Conservation (phyloP, 2,797 vertebrate genomes). For the Acanthornis magna region DNA sequence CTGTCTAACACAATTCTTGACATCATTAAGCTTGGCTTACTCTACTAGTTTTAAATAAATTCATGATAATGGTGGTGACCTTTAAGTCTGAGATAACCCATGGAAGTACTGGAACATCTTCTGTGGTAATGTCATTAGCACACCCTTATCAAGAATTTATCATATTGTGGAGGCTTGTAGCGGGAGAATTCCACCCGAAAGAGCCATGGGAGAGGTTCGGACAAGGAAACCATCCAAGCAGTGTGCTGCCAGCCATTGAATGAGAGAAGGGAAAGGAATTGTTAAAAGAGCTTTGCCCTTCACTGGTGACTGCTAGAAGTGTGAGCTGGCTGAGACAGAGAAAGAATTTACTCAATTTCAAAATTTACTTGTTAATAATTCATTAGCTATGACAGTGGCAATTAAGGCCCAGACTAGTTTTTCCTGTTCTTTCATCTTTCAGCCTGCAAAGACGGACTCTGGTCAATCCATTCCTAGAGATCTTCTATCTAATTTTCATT, state of each 20-base stretch:
- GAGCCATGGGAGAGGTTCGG: neutral
- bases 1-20: neutral
- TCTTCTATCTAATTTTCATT: slow-evolving; percentile 20
- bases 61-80: fast-evolving
- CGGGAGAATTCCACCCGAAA: neutral
- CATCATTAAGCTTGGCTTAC: neutral
- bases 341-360: slow-evolving; percentile 33
- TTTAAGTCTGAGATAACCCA: neutral
- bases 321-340: neutral
- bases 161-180: neutral
- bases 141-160: neutral
- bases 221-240: neutral
- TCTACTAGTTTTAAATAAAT: neutral
- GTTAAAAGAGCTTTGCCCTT: neutral
- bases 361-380: slow-evolving; percentile 60
- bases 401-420: neutral
- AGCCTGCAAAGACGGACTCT: slow-evolving; percentile 9
- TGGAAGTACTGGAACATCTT: neutral
- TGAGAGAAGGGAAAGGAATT: neutral
- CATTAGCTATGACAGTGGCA: slow-evolving; percentile 23
- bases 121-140: neutral
- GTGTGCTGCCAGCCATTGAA: neutral
- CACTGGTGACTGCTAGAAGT: neutral
- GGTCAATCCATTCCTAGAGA: neutral
- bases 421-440: slow-evolving; percentile 25